These are phyloP conservation scores for Sebastes cheni DNA, from an alignment of 2,797 vertebrate genomes.

Conservation along the genomic window DNA sequence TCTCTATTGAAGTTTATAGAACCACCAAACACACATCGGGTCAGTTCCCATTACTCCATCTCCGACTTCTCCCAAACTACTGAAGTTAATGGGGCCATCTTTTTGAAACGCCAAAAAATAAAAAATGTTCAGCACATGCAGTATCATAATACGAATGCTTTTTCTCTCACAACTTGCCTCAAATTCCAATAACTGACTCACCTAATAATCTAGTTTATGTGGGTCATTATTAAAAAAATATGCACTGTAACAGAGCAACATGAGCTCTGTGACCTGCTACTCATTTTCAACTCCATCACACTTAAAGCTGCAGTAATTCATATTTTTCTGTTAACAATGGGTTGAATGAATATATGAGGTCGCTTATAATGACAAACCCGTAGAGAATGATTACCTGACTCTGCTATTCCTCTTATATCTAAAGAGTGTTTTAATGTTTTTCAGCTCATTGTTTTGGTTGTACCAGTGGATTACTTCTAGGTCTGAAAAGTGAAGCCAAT, in stretches of 20 bases:
- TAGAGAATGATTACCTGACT: background rate
- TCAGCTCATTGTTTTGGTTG: background rate
- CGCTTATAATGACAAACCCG: background rate
- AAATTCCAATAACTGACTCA: background rate
- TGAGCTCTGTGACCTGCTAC: background rate
- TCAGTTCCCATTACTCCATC: background rate
- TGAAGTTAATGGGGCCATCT: background rate
- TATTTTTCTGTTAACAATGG: background rate
- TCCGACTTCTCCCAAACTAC: background rate
- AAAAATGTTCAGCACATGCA: background rate
- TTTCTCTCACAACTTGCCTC: background rate
- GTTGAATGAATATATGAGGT: background rate
- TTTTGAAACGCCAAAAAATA: background rate
- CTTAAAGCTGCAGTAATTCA: background rate
- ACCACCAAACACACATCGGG: background rate
- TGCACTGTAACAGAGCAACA: background rate
- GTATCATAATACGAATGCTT: background rate
- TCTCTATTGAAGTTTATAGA: background rate
- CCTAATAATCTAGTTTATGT: background rate
- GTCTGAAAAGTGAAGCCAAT: too few species aligned
- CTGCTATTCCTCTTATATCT: background rate
- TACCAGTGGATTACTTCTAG: background rate
- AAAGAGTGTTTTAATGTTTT: background rate
- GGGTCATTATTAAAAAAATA: background rate
- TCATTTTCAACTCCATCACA: background rate